Evolutionary conservation across 2,113 vertebrate genomes (phyloP).

Genomic region (Eonycteris spelaea): DNA sequence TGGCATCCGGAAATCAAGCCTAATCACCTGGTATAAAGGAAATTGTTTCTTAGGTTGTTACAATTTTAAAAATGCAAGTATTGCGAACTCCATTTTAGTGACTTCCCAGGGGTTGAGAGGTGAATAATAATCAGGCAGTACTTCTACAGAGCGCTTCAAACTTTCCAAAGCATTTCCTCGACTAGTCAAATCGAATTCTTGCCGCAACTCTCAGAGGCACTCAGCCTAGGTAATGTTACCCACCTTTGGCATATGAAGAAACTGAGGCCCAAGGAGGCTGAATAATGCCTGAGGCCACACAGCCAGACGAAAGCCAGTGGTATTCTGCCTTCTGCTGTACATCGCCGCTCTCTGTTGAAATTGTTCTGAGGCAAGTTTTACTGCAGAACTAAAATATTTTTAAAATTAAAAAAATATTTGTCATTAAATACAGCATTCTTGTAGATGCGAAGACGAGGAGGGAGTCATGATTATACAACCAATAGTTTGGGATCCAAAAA

Average conservation of each 20-base stretch:
- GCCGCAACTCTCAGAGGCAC: not conserved
- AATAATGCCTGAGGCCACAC: not conserved
- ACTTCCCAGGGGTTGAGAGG: conserved; percentile 24
- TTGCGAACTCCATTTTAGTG: not conserved
- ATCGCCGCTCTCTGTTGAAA: not conserved
- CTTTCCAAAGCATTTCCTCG: not conserved
- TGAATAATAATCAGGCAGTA: not conserved
- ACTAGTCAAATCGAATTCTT: not conserved
- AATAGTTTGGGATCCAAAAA: not conserved
- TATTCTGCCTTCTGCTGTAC: not conserved
- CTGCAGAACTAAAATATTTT: not conserved
- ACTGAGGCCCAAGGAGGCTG: not conserved
- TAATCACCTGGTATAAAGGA: conserved; percentile 26
- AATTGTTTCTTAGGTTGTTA: not conserved
- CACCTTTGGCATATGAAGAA: not conserved
- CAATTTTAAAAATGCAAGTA: conserved; percentile 47
- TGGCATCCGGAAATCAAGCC: not conserved
- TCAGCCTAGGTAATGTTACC: not conserved
- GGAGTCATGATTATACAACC: not conserved
- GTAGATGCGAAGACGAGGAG: not conserved
- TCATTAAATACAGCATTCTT: not conserved
- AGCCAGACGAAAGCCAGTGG: not conserved
- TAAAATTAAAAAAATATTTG: not conserved
- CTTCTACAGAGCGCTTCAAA: not conserved
- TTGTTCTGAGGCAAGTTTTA: not conserved